phyloP scores from a whole-genome alignment of 1,140 invertebrate genomes.

The Drosophila nikananu region DNA sequence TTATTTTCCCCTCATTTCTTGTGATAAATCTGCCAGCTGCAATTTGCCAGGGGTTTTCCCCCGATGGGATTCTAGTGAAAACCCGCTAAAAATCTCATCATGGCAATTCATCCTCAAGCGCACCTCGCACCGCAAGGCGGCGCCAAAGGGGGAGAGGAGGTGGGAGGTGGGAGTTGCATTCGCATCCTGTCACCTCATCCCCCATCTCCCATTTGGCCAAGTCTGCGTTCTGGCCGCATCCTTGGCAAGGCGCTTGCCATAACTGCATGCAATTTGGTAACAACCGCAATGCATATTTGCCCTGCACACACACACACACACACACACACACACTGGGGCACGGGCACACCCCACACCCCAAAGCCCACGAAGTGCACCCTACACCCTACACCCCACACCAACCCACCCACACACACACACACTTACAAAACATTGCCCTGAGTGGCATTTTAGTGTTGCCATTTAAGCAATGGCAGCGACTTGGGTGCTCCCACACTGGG shows the following conservation, averaged over 20 bases:
- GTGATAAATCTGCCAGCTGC: slow-evolving; percentile 46
- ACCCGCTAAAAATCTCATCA: slow-evolving; percentile 48
- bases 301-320: slow-evolving; percentile 33
- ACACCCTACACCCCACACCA: neutral
- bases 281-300: slow-evolving; percentile 76
- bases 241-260: slow-evolving; percentile 69
- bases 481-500: slow-evolving; percentile 31
- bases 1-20: neutral
- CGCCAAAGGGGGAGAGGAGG: neutral
- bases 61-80: slow-evolving; percentile 44
- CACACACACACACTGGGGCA: neutral
- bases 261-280: slow-evolving; percentile 70
- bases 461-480: slow-evolving; percentile 60
- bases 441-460: slow-evolving; percentile 79
- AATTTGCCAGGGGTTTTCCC: slow-evolving; percentile 42
- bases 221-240: slow-evolving; percentile 38
- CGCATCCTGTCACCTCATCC: slow-evolving; percentile 19
- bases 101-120: slow-evolving; percentile 50
- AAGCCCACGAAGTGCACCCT: too few relatives aligned
- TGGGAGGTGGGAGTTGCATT: slow-evolving; percentile 16
- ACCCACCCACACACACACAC: slow-evolving; percentile 6
- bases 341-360: slow-evolving; percentile 1
- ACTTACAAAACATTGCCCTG: slow-evolving; percentile 54
- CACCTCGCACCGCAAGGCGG: slow-evolving; percentile 41
- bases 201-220: neutral